These are phyloP conservation scores for Azemiops feae DNA, from an alignment of 2,113 vertebrate species.

Conservation along the genomic window DNA sequence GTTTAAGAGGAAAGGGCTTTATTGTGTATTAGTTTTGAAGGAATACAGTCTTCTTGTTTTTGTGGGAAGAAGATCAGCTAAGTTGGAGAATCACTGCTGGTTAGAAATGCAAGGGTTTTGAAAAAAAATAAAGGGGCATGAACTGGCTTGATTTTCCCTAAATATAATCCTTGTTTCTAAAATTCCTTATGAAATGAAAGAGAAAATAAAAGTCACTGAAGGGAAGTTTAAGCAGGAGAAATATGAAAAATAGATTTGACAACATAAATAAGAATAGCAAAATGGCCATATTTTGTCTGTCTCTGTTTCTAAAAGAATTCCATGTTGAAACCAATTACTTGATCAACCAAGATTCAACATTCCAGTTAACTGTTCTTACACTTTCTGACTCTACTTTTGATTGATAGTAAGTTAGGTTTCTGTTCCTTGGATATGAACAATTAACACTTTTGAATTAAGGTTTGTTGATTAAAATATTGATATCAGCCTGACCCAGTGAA, in stretches of 20 bases:
- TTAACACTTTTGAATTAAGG: neutral
- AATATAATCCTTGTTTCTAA: neutral
- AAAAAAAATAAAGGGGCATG: too few species aligned
- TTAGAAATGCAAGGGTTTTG: neutral
- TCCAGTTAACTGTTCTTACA: neutral
- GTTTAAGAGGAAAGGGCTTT: neutral
- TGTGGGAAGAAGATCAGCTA: neutral
- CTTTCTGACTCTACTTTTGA: neutral
- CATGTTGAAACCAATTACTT: neutral
- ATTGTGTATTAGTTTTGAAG: neutral
- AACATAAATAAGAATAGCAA: neutral
- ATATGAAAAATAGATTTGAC: neutral
- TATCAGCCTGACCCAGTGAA: neutral
- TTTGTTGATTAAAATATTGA: neutral
- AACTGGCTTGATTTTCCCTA: neutral
- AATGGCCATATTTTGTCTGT: neutral
- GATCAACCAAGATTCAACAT: neutral
- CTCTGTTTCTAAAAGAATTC: neutral
- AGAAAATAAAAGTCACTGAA: neutral
- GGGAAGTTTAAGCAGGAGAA: neutral
- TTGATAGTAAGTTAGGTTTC: neutral
- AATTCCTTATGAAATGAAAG: neutral
- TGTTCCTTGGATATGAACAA: neutral
- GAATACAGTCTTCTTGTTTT: neutral
- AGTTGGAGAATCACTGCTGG: neutral